Evolutionary conservation across 1,140 invertebrate species (phyloP).

Genomic region (Pantala flavescens): DNA sequence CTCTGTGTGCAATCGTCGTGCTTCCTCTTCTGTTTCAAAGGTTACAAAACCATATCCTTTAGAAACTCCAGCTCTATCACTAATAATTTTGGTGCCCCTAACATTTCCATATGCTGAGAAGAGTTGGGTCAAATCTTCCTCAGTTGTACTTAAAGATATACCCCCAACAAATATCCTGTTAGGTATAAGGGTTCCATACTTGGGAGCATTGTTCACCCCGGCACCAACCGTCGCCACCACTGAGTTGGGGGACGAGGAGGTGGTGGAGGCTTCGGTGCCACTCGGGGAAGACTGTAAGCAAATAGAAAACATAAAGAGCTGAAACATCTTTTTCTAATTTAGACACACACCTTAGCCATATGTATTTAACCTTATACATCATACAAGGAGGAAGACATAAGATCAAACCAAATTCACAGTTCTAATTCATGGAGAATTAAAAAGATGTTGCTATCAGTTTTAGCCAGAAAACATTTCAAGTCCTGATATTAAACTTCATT

Average conservation of each 20-base stretch:
- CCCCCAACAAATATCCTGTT: constrained; percentile 92
- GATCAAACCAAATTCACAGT: too few relatives aligned
- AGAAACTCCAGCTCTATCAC: constrained; percentile 83
- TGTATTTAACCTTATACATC: too few relatives aligned
- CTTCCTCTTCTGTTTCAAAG: constrained; percentile 85
- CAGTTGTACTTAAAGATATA: constrained; percentile 76
- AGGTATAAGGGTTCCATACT: constrained; percentile 57
- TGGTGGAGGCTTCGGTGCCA: constrained; percentile 12
- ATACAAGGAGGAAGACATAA: too few relatives aligned
- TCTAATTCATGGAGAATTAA: too few relatives aligned
- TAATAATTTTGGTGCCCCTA: constrained; percentile 87
- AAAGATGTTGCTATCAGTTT: too few relatives aligned
- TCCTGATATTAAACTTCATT: too few relatives aligned
- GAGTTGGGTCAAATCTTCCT: constrained; percentile 68
- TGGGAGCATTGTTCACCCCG: constrained; percentile 34
- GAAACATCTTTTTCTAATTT: too few relatives aligned
- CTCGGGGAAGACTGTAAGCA: neutral
- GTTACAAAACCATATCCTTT: constrained; percentile 95
- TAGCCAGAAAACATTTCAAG: too few relatives aligned
- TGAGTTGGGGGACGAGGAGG: constrained; percentile 10
- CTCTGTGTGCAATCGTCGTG: constrained; percentile 47
- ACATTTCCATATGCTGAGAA: constrained; percentile 83
- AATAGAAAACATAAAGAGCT: too few relatives aligned
- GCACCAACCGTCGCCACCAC: constrained; percentile 38
- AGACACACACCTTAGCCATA: too few relatives aligned